Evolutionary conservation across 2,888 invertebrate species (phyloP), one percentile per base, ranked within the genome.

Genomic region (Drosophila formosana): DNA sequence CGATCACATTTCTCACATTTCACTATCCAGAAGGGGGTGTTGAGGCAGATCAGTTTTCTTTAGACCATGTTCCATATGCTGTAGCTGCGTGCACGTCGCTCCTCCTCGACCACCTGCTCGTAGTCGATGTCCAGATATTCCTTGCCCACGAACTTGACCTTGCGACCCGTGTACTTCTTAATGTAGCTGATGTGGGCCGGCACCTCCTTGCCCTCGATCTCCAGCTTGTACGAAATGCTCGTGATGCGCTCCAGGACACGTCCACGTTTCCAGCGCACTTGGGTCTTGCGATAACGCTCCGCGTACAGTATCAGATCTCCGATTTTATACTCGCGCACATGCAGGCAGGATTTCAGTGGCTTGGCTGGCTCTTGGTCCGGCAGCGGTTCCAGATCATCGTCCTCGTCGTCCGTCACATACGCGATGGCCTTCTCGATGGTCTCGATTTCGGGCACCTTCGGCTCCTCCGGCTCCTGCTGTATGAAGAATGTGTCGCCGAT

Each of bases 41-140:
- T 13, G 13, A 37, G 37, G 11, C n/a, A 2, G 37, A 11, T 13
- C 18, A 18, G 30, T 3, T 25, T 3, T 0, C 7, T 30, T 61
- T 67, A 87, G 64, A 91, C 91, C 88, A 91, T 89, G 78, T 92
- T 92, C 92, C 92, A 92, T 88, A 92, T 92, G 81, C 91, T 92
- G 63, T 92, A 92, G 61, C 84, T 87, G 56, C 89, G 90, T 71
- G 84, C 89, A 61, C 90, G 85, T 46, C 82, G 67, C 68, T 92
- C 92, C 34, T 91, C 90, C 69, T 91, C 91, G 56, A 89, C 91
- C 56, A 92, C 88, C 69, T 92, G 92, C 43, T 91, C 92, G 67
- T 92, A 92, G 64, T 92, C 92, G 23, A 92, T 92, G 75, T 92
- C 92, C 63, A 92, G 80, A 78, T 92, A 92, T 72, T 92, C 92